Percentiles rank a stretch among this genome's conserved stretches.
These are phyloP conservation scores for Scaptomyza caliginosa DNA, from an alignment of 2,888 invertebrate genomes.

Conservation along the genomic window DNA sequence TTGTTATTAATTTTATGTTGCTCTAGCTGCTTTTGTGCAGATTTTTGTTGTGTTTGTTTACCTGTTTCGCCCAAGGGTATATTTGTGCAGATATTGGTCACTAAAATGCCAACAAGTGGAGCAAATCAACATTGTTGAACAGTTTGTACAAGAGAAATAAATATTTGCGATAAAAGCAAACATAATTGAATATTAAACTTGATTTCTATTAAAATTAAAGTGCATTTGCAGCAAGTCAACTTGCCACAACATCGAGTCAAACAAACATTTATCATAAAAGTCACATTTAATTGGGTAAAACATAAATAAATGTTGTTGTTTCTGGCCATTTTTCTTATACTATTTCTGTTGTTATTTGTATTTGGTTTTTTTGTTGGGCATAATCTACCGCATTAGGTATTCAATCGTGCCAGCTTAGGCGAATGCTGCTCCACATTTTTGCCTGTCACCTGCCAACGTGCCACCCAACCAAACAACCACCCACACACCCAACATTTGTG, in stretches of 20 bases:
- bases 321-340: neutral
- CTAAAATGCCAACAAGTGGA: conserved; percentile 46
- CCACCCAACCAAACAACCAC: conserved; percentile 8
- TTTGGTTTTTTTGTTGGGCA: conserved; percentile 16
- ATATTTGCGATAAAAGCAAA: neutral
- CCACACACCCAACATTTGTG: conserved; percentile 15
- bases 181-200: no score
- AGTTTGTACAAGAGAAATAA: neutral
- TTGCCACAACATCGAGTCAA: neutral
- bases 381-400: conserved; percentile 70
- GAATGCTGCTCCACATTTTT: conserved; percentile 45
- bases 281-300: conserved; percentile 12
- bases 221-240: no score
- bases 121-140: conserved; percentile 12
- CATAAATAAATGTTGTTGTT: conserved; percentile 11
- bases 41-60: conserved; percentile 23
- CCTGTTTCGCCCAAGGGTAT: conserved; percentile 23
- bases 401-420: conserved; percentile 66
- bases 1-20: conserved; percentile 6
- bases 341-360: neutral
- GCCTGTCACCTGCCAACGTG: conserved; percentile 64
- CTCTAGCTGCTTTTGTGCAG: conserved; percentile 37
- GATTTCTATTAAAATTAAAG: no score
- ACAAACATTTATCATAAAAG: conserved; percentile 17
- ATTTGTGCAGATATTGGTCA: conserved; percentile 1